These are phyloP conservation scores for Seira musarum DNA, from an alignment of 2,888 invertebrate species.

Conservation along the genomic window DNA sequence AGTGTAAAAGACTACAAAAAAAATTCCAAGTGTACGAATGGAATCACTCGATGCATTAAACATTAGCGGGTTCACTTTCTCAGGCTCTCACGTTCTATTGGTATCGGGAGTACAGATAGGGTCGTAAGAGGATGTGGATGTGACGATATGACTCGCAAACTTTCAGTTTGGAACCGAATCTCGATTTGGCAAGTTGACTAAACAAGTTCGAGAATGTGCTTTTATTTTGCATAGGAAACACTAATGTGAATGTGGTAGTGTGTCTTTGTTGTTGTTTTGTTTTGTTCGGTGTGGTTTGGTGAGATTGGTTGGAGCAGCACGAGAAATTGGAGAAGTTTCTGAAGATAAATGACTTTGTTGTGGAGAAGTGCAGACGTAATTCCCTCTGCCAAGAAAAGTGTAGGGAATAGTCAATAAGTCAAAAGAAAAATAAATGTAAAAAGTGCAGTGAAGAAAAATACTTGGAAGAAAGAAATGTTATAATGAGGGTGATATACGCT, in stretches of 20 bases:
- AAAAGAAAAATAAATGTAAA: too few species aligned
- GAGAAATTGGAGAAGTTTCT: not conserved
- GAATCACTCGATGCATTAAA: not conserved
- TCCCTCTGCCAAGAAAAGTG: not conserved
- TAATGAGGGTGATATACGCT: too few species aligned
- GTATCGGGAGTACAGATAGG: not conserved
- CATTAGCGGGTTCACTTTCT: not conserved
- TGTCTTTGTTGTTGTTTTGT: constrained; percentile 14
- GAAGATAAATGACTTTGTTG: not conserved
- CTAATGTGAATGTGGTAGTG: too few species aligned
- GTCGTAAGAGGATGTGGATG: constrained; percentile 13
- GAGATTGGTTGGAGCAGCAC: constrained; percentile 10
- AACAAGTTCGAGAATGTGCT: constrained; percentile 1
- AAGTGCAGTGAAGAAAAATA: not conserved
- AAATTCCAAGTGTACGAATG: too few species aligned
- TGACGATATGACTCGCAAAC: constrained; percentile 39
- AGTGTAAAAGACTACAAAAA: too few species aligned
- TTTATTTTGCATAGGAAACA: constrained; percentile 19
- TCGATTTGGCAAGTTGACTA: constrained; percentile 50
- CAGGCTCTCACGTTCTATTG: not conserved
- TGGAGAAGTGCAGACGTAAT: not conserved
- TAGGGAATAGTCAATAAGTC: not conserved
- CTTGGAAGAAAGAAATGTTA: too few species aligned
- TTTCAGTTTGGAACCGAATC: constrained; percentile 48
- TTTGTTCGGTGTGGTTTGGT: not conserved